These are phyloP conservation scores for Myopa tessellatipennis DNA, from an alignment of 2,888 invertebrate genomes.

Conservation along the genomic window DNA sequence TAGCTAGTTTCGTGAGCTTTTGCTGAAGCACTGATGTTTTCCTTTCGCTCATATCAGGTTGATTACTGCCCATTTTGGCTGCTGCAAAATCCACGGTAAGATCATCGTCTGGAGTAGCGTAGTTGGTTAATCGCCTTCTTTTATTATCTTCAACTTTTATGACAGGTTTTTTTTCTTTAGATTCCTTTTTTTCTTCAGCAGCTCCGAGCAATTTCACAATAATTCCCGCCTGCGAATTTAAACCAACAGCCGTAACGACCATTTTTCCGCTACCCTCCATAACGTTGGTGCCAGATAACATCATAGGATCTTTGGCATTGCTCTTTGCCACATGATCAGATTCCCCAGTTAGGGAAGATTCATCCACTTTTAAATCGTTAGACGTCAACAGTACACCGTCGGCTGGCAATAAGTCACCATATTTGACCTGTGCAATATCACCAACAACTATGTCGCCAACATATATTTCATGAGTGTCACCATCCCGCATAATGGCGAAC, in stretches of 20 bases:
- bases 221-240: conserved; percentile 95
- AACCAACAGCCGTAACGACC: conserved; percentile 90
- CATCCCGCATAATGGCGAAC: conserved; percentile 76
- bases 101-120: not conserved
- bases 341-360: conserved; percentile 96
- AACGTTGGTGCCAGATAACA: conserved; percentile 96
- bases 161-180: not conserved
- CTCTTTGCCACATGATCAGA: conserved; percentile 98
- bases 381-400: conserved; percentile 96
- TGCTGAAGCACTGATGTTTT: conserved; percentile 99
- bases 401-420: conserved; percentile 94
- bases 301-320: conserved; percentile 89
- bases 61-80: not conserved
- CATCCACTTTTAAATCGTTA: conserved; percentile 95
- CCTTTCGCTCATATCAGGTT: conserved; percentile 71
- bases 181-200: conserved; percentile 73
- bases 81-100: not conserved
- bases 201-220: conserved; percentile 96
- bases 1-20: conserved; percentile 97
- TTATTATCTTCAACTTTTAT: conserved; percentile 60
- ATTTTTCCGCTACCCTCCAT: conserved; percentile 99
- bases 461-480: conserved; percentile 88
- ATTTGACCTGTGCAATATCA: conserved; percentile 94
- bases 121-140: conserved; percentile 52
- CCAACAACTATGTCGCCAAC: conserved; percentile 96